Conservation (phyloP, 2,113 vertebrate species). For the Tenebrosternarchus preto region DNA sequence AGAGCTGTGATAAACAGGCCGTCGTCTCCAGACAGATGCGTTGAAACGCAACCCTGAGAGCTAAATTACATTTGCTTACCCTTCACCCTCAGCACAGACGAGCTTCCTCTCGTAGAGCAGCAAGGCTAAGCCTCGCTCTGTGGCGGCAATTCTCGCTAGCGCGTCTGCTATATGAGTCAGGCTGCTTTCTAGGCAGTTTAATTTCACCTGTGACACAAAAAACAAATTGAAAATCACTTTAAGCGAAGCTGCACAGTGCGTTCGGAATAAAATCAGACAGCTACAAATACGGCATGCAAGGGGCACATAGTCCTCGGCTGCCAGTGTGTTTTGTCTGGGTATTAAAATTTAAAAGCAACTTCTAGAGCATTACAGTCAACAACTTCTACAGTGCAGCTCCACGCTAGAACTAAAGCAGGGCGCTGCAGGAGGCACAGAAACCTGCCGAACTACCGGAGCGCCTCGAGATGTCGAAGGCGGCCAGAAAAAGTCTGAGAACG, state of each 20-base stretch:
- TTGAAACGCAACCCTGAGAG: constrained; percentile 29
- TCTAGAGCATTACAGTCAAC: background rate
- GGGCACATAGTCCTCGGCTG: constrained; percentile 5
- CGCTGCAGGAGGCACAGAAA: background rate
- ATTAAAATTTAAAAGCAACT: constrained; percentile 26
- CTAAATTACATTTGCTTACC: constrained; percentile 70
- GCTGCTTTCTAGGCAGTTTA: constrained; percentile 78
- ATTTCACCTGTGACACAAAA: constrained; percentile 69
- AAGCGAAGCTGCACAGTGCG: constrained; percentile 20
- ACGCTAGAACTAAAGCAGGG: background rate
- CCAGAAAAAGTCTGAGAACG: background rate
- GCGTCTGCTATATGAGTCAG: constrained; percentile 85
- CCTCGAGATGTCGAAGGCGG: background rate
- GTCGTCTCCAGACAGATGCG: constrained; percentile 5
- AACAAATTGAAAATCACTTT: constrained; percentile 44
- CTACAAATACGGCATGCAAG: constrained; percentile 23
- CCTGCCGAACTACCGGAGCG: background rate
- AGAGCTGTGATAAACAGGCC: background rate
- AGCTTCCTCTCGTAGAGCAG: constrained; percentile 84
- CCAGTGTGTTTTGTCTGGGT: constrained; percentile 4
- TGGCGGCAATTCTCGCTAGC: constrained; percentile 85
- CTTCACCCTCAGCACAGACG: constrained; percentile 65
- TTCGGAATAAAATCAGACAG: constrained; percentile 1
- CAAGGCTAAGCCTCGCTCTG: constrained; percentile 83
- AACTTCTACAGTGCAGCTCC: background rate